Evolutionary conservation across 2,113 vertebrate species (phyloP), one percentile per base, ranked within the genome.

Genomic region (Oryzias woworae): DNA sequence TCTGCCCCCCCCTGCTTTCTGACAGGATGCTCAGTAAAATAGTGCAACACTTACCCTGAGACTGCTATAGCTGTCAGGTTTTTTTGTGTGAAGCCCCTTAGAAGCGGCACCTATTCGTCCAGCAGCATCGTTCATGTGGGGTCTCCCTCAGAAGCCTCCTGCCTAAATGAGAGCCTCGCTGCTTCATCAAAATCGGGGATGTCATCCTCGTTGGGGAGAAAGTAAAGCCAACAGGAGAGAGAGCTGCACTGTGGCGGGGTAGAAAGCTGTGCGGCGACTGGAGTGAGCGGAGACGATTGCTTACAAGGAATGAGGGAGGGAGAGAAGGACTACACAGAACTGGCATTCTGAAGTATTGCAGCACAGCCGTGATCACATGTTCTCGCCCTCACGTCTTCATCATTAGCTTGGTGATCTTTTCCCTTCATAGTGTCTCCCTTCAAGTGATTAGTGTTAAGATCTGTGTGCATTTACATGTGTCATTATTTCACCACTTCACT

Each of bases 171-270:
- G 61, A 69, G 94, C 92, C 93, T 93, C 90, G 94, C 93, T 87
- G 95, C 89, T 92, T 96, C 93, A 93, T 96, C 94, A 90, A 90
- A 94, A 94, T 94, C 87, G 86, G 91, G 94, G 91, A 92, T 95
- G 92, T 95, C 97, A 97, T 99, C 95, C 80, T 96, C 94, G 90
- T 87, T 90, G 91, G 91, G 94, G 91, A 81, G 77, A 92, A 92
- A 93, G 95, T 88, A 92, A 88, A 94, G 81, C 92, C 80, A 84
- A 84, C 87, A 78, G 80, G 72, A 53, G 64, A 68, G 82, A 81
- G 81, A 60, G 64, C 71, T 61, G 66, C 18, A 12, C 67, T 58
- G 78, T 81, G 76, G 76, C 73, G 73, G 75, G 42, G 67, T 47
- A 76, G 83, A 70, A 23, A 59, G 69, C 74, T 79, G 81, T 17